Evolutionary conservation across 2,888 invertebrate species (phyloP).

Genomic region (Corythucha ciliata): DNA sequence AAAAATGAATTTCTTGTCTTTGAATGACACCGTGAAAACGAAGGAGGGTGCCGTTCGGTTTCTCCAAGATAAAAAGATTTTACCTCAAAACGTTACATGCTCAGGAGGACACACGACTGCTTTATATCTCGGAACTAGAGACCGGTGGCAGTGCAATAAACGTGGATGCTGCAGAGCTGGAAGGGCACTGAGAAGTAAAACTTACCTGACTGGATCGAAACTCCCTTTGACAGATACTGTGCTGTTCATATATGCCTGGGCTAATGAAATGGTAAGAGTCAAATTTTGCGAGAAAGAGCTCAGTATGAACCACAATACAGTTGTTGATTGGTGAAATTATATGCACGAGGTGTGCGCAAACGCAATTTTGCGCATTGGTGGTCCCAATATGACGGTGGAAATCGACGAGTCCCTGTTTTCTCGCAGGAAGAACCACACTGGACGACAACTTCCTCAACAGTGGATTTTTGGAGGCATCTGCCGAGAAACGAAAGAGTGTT

Average conservation of each 20-base stretch:
- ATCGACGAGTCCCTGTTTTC: slow-evolving; percentile 9
- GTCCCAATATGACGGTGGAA: slow-evolving; percentile 1
- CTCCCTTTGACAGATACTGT: neutral
- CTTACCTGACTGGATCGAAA: neutral
- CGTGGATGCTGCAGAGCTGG: slow-evolving; percentile 2
- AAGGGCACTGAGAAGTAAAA: too few relatives aligned
- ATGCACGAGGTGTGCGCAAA: neutral
- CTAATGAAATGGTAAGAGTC: too few relatives aligned
- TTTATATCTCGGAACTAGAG: neutral
- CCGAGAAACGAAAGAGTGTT: slow-evolving; percentile 6
- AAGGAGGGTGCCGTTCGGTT: too few relatives aligned
- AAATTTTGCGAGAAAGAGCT: too few relatives aligned
- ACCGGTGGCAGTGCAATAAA: neutral
- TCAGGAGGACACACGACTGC: slow-evolving; percentile 2
- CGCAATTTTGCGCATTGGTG: neutral
- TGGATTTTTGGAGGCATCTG: slow-evolving; percentile 11
- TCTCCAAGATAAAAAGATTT: neutral
- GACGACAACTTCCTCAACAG: slow-evolving; percentile 3
- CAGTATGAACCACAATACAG: neutral
- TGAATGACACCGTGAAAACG: too few relatives aligned
- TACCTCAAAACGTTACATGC: neutral
- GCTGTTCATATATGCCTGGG: neutral
- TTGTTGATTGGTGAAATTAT: neutral
- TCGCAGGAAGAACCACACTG: neutral
- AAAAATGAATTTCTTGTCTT: too few relatives aligned